Evolutionary conservation across 35 echinoderm and acorn worm species (phyloP), one percentile per base, ranked within the genome.

Genomic region (Holothuria glaberrima): DNA sequence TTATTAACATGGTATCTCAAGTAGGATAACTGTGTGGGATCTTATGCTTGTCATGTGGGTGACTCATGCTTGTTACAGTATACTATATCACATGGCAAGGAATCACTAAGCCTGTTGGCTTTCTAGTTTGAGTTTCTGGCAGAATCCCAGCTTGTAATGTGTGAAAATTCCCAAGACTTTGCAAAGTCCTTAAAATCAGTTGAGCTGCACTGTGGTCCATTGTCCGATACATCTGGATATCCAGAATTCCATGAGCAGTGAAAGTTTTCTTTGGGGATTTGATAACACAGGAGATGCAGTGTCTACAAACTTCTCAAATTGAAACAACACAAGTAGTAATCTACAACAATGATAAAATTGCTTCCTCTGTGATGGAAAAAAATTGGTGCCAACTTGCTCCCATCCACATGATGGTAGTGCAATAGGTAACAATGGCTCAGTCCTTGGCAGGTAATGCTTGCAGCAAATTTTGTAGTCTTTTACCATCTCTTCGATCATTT

Each of bases 131-230:
- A n/a, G n/a, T n/a, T n/a, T n/a, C n/a, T n/a, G n/a, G n/a, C n/a
- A n/a, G n/a, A n/a, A n/a, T n/a, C n/a, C n/a, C n/a, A n/a, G n/a
- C 64, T 72, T 5, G 68, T 89, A 12, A 89, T 48, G 36, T 77
- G 70, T 76, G 29, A 34, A 63, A 89, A 77, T 57, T 50, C 30
- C 48, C 59, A 78, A 6, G 27, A 31, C 59, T 60, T 10, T 31
- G 88, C 71, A 79, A 89, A 89, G 52, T 73, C 21, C 20, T 62
- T 58, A 18, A 77, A 89, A 27, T 77, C 30, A 5, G 48, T 70
- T 19, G 88, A 75, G 52, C 70, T 79, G n/a, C 60, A 89, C 59
- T 89, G 88, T 31, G 88, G 88, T 34, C 88, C 88, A 77, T 89
- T 89, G 52, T 89, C 88, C 41, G 68, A 89, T 30, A 89, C n/a